These are phyloP conservation scores for Pseudorhiza aurosa DNA, from an alignment of 30 jellyfish, hydroid and myxozoan species.

Conservation along the genomic window DNA sequence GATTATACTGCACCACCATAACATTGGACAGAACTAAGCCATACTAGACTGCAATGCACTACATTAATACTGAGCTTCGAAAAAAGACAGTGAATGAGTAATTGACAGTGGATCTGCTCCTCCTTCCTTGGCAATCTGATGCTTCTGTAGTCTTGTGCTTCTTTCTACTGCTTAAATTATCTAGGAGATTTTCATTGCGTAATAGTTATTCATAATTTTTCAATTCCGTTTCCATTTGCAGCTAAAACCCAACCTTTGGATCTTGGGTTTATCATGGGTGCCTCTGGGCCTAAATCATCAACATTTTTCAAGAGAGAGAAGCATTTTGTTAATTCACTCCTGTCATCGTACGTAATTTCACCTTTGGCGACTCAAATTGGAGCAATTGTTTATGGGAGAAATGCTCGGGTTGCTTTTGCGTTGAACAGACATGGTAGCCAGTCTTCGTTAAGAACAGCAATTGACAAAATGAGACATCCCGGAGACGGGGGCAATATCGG, in stretches of 20 bases:
- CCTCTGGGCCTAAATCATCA: slow-evolving; percentile 61
- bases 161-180: too few species aligned
- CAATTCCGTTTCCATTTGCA: neutral
- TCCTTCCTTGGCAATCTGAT: too few species aligned
- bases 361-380: slow-evolving; percentile 70
- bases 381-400: slow-evolving; percentile 59
- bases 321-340: slow-evolving; percentile 35
- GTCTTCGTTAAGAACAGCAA: slow-evolving; percentile 22
- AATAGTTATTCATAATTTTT: neutral
- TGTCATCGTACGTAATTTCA: slow-evolving; percentile 70
- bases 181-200: too few species aligned
- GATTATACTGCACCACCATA: too few species aligned
- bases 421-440: slow-evolving; percentile 27
- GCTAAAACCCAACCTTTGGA: slow-evolving; percentile 70
- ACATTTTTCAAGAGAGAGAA: slow-evolving; percentile 34
- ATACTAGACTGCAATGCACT: too few species aligned
- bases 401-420: slow-evolving; percentile 49
- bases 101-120: too few species aligned
- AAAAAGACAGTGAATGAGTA: too few species aligned
- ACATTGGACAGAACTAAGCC: too few species aligned
- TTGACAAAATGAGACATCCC: slow-evolving; percentile 3
- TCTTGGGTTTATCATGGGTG: slow-evolving; percentile 79
- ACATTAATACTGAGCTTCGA: too few species aligned
- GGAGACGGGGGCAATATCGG: slow-evolving; percentile 46
- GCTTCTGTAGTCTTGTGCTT: too few species aligned